A percentile compares a stretch with the other conserved stretches of the same genome.
phyloP scores from a whole-genome alignment of 2,113 vertebrate genomes.

The Anolis sagrei region DNA sequence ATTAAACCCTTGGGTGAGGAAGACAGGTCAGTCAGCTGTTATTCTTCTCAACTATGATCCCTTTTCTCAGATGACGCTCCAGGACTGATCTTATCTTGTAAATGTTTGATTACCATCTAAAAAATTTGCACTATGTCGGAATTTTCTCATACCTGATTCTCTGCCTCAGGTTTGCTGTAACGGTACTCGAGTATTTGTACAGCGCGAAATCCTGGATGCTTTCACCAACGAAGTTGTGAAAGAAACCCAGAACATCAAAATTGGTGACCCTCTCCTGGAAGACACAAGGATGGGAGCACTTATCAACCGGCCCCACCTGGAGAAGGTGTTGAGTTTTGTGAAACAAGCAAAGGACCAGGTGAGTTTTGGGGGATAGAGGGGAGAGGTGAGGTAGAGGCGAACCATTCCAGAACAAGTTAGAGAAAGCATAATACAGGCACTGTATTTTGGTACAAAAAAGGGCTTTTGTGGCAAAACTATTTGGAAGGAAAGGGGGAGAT shows the following conservation, averaged over 20 bases:
- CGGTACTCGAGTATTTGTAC: constrained; percentile 93
- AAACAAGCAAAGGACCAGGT: constrained; percentile 89
- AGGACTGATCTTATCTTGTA: not conserved
- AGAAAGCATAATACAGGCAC: not conserved
- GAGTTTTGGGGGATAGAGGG: constrained; percentile 24
- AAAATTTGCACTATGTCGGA: not conserved
- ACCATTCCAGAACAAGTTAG: too few species aligned
- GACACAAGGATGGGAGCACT: constrained; percentile 92
- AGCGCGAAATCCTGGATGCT: constrained; percentile 85
- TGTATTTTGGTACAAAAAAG: not conserved
- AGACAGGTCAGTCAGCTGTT: not conserved
- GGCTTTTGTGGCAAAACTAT: not conserved
- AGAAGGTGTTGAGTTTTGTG: constrained; percentile 89
- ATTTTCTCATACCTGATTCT: not conserved
- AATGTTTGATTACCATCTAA: not conserved
- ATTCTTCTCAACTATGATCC: not conserved
- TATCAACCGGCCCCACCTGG: constrained; percentile 88
- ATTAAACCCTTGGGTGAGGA: not conserved
- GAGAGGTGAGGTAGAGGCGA: not conserved
- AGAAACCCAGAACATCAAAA: constrained; percentile 85
- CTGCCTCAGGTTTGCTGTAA: constrained; percentile 91
- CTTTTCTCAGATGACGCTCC: not conserved
- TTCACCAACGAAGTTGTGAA: constrained; percentile 92
- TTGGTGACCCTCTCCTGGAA: constrained; percentile 90
- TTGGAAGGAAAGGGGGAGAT: not conserved